These are phyloP conservation scores for Agonum fuliginosum DNA, from an alignment of 2,888 invertebrate genomes.

Conservation along the genomic window DNA sequence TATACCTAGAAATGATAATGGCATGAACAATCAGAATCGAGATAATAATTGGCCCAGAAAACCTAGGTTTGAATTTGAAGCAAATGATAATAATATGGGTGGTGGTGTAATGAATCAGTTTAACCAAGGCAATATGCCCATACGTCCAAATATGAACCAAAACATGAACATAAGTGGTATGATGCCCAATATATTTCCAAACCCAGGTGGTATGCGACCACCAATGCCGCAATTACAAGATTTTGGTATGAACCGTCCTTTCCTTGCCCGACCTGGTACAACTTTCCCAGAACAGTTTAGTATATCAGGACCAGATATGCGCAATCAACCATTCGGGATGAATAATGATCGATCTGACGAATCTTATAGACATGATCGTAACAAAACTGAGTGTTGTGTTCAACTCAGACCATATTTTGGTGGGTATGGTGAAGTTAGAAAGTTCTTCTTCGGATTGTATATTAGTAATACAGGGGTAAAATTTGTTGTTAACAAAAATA, in stretches of 20 bases:
- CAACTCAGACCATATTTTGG: slow-evolving; percentile 84
- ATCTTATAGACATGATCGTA: slow-evolving; percentile 13
- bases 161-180: slow-evolving; percentile 24
- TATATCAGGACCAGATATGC: slow-evolving; percentile 16
- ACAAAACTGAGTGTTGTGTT: slow-evolving; percentile 75
- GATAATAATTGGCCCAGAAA: slow-evolving; percentile 40
- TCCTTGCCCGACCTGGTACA: slow-evolving; percentile 49
- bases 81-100: slow-evolving; percentile 23
- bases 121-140: slow-evolving; percentile 6
- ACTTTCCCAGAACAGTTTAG: slow-evolving; percentile 48
- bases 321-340: slow-evolving; percentile 1
- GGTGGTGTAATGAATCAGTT: slow-evolving; percentile 36
- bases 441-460: slow-evolving; percentile 84
- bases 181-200: slow-evolving; percentile 29
- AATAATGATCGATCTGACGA: slow-evolving; percentile 33
- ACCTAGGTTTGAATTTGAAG: slow-evolving; percentile 21
- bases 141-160: slow-evolving; percentile 23
- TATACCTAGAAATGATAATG: slow-evolving; percentile 37
- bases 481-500: slow-evolving; percentile 88
- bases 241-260: slow-evolving; percentile 43
- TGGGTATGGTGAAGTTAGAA: slow-evolving; percentile 86
- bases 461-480: slow-evolving; percentile 91
- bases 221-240: slow-evolving; percentile 34
- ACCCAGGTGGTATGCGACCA: slow-evolving; percentile 24
- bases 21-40: neutral